Conservation (phyloP, 2,888 invertebrate genomes). For the Hypselothyrea guttata region DNA sequence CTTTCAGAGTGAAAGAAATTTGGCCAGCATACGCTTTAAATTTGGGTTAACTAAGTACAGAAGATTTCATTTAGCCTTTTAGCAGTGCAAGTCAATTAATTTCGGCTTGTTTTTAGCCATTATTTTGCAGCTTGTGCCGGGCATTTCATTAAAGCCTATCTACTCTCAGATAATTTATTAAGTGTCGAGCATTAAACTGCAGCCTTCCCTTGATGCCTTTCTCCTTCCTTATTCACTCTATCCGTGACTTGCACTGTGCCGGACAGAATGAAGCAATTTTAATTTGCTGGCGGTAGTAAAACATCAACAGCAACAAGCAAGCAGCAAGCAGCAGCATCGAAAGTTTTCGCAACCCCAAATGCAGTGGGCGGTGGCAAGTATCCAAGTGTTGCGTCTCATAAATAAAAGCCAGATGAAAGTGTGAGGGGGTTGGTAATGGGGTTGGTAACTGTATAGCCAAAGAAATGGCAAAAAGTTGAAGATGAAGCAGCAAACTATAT, state of each 20-base stretch:
- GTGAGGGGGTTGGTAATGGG: neutral
- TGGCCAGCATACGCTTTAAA: too few species aligned
- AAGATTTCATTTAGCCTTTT: neutral
- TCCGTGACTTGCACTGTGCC: constrained; percentile 55
- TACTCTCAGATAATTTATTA: constrained; percentile 63
- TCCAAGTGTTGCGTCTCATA: constrained; percentile 71
- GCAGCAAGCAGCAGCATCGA: constrained; percentile 28
- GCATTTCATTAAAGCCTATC: constrained; percentile 66
- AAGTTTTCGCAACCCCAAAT: constrained; percentile 58
- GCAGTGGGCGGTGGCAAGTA: constrained; percentile 53
- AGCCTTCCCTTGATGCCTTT: constrained; percentile 1
- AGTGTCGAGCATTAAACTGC: constrained; percentile 65
- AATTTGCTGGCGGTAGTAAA: constrained; percentile 70
- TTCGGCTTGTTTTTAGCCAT: constrained; percentile 19
- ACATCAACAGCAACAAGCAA: constrained; percentile 68
- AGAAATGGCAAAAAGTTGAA: constrained; percentile 8
- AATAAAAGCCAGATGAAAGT: constrained; percentile 39
- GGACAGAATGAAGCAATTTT: constrained; percentile 67
- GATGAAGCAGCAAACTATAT: constrained; percentile 30
- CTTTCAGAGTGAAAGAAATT: too few species aligned
- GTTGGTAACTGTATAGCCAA: neutral
- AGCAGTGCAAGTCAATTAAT: constrained; percentile 25
- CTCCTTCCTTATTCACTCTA: too few species aligned
- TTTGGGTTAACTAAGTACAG: neutral
- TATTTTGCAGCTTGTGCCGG: constrained; percentile 16